Base-by-base conservation (phyloP, 2,888 invertebrate species). In the Pharmacophagus antenor region DNA sequence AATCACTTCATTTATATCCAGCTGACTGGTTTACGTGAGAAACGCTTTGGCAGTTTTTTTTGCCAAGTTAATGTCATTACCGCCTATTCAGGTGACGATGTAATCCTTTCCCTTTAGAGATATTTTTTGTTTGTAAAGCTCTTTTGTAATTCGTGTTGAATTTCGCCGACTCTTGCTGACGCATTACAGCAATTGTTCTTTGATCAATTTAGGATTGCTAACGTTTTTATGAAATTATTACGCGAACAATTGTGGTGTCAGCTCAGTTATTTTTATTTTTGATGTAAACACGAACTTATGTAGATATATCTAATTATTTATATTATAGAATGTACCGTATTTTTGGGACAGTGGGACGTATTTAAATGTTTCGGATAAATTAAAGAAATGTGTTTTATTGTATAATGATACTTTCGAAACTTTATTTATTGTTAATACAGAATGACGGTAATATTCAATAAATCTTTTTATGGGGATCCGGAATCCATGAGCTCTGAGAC, bases 1-100 rank as follows among this genome's bases (percentile, higher is more conserved):
- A 54, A 58, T 58, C 58, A 49, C 48, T 58, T 42, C 37, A 54
- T 58, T 58, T 58, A 54, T 48, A 41, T 54, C 53, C 41, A 47
- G 31, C 41, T 48, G 47, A 54, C 48, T 54, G 58, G 20, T 58
- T 58, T 53, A 58, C 18, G 41, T 20, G 46, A 50, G 20, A 18
- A 37, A 25, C 47, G 53, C 42, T 58, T 12, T 17, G 52, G 53
- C 25, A 48, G 42, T 53, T 53, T 49, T 58, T 58, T 58, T 58
- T n/a, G 58, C 10, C 20, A 12, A 48, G 37, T 58, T 54, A 58
- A 58, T 54, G 48, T 54, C 48, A 41, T 58, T 54, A 58, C 58
- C n/a, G 31, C 47, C 59, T 50, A 54, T 59, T 59, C 59, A 59
- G 59, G 49, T 50, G 59, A 21, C 53, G 31, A 59, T 59, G 44